Conservation (phyloP, 2,113 vertebrate species). For the Notarius lentiginosus region DNA sequence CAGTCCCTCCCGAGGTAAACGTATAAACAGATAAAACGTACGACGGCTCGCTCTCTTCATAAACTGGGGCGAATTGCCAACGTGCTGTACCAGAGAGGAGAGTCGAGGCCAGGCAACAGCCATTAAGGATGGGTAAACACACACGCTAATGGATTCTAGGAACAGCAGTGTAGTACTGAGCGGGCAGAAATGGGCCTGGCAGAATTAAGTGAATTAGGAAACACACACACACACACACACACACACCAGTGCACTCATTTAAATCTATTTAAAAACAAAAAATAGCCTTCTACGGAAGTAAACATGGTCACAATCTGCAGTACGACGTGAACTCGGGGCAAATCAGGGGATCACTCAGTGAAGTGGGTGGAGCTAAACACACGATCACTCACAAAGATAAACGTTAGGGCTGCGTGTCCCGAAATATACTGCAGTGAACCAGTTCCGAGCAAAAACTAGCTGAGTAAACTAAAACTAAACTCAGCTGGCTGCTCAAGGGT, state of each 20-base stretch:
- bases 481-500: not conserved
- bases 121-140: constrained; percentile 8
- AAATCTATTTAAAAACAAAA: not conserved
- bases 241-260: too few relatives aligned
- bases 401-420: not conserved
- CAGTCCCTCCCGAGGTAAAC: too few relatives aligned
- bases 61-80: not conserved
- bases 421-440: not conserved
- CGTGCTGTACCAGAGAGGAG: not conserved
- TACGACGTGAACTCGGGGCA: not conserved
- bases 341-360: too few relatives aligned
- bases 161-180: constrained; percentile 25
- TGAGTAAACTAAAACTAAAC: not conserved
- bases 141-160: constrained; percentile 35
- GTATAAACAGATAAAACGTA: not conserved
- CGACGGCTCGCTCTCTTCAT: not conserved
- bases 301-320: not conserved
- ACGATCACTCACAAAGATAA: not conserved
- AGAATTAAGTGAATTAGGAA: constrained; percentile 20
- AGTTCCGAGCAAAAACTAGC: not conserved
- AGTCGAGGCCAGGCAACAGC: not conserved
- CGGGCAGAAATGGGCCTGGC: not conserved
- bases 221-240: too few relatives aligned
- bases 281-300: not conserved
- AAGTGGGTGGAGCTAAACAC: not conserved